Evolutionary conservation across 1,140 invertebrate species (phyloP).

Genomic region (Heliothis virescens): DNA sequence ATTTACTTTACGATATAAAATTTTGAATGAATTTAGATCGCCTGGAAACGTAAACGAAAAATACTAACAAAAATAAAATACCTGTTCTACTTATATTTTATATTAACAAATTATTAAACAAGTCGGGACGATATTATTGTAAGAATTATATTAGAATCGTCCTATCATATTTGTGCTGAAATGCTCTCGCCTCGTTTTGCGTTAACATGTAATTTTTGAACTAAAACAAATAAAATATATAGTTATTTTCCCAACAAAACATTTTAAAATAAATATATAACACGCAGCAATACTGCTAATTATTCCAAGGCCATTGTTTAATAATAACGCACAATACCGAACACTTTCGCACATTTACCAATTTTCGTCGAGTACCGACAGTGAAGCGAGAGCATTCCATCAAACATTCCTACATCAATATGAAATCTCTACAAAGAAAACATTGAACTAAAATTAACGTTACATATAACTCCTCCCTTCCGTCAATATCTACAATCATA

Average conservation of each 20-base stretch:
- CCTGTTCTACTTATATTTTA: slow-evolving; percentile 74
- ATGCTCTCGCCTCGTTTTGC: slow-evolving; percentile 63
- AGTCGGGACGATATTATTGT: slow-evolving; percentile 84
- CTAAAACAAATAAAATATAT: slow-evolving; percentile 45
- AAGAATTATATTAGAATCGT: slow-evolving; percentile 86
- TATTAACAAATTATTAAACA: slow-evolving; percentile 82
- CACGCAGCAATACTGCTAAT: slow-evolving; percentile 34
- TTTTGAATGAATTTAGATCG: slow-evolving; percentile 73
- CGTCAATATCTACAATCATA: slow-evolving; percentile 73
- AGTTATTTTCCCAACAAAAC: slow-evolving; percentile 41
- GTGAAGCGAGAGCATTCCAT: slow-evolving; percentile 73
- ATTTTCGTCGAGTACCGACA: slow-evolving; percentile 21
- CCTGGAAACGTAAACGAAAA: slow-evolving; percentile 74
- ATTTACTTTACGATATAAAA: slow-evolving; percentile 68
- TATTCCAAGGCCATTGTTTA: slow-evolving; percentile 25
- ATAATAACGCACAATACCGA: slow-evolving; percentile 20
- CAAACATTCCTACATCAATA: slow-evolving; percentile 74
- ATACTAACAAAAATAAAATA: slow-evolving; percentile 79
- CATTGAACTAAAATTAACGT: slow-evolving; percentile 82
- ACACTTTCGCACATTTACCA: slow-evolving; percentile 22
- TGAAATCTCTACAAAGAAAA: slow-evolving; percentile 83
- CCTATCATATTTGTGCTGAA: slow-evolving; percentile 70
- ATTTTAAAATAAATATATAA: slow-evolving; percentile 33
- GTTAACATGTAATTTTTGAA: slow-evolving; percentile 9
- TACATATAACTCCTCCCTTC: slow-evolving; percentile 67